phyloP scores from a whole-genome alignment of 2,113 vertebrate genomes.

The Piaya cayana region DNA sequence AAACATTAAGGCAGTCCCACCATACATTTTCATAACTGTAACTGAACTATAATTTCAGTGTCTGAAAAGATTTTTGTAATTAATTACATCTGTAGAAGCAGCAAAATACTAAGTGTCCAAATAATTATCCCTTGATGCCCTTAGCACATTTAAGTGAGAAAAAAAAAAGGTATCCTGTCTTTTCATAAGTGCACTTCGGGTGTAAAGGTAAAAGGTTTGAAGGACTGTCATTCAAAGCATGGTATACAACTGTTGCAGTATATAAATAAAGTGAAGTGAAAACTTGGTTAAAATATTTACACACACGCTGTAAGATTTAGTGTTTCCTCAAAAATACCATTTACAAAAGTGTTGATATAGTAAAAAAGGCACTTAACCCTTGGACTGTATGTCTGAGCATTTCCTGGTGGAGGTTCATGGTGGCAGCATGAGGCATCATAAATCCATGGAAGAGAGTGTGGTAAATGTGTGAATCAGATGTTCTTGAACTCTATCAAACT shows the following conservation, averaged over 20 bases:
- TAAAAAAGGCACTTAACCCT: conserved; percentile 49
- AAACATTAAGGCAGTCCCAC: background rate
- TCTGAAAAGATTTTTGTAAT: conserved; percentile 21
- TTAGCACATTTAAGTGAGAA: background rate
- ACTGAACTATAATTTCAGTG: conserved; percentile 2
- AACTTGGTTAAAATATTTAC: conserved; percentile 27
- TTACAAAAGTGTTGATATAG: conserved; percentile 6
- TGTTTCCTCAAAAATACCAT: conserved; percentile 23
- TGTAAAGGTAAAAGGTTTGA: background rate
- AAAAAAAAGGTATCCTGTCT: background rate
- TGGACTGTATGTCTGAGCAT: conserved; percentile 2
- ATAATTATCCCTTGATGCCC: background rate
- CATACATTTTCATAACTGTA: background rate
- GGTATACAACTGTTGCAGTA: background rate
- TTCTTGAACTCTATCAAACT: background rate
- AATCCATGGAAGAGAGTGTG: background rate
- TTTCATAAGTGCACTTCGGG: background rate
- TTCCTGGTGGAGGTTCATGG: background rate
- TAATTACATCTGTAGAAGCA: conserved; percentile 1
- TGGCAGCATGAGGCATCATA: background rate
- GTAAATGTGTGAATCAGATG: background rate
- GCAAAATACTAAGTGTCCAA: background rate
- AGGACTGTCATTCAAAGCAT: background rate
- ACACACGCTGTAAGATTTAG: background rate
- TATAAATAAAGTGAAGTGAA: conserved; percentile 40